Evolutionary conservation across 2,888 invertebrate species (phyloP).

Genomic region (Epsilonema sp.): DNA sequence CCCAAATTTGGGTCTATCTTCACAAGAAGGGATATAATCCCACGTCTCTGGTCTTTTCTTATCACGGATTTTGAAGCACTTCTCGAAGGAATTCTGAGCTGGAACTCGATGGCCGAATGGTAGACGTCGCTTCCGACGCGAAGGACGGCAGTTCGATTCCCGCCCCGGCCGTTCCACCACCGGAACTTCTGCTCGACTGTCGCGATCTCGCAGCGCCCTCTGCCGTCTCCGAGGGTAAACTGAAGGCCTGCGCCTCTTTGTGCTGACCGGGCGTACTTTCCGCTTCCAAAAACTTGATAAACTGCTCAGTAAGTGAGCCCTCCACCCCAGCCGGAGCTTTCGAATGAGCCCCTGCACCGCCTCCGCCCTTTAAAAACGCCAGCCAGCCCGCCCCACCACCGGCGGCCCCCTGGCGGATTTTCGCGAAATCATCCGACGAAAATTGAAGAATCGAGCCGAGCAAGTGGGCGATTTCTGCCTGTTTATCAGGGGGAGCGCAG

Average conservation of each 20-base stretch:
- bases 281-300: slow-evolving; percentile 57
- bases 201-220: background rate
- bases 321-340: slow-evolving; percentile 13
- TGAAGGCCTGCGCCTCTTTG: background rate
- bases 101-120: no score
- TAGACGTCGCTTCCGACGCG: no score
- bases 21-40: no score
- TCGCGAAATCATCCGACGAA: background rate
- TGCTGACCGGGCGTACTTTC: slow-evolving; percentile 47
- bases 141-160: no score
- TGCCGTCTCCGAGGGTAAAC: background rate
- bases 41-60: no score
- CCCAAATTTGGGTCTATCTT: no score
- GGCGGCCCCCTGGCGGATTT: slow-evolving; percentile 2
- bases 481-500: slow-evolving; percentile 42
- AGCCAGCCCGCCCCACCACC: background rate
- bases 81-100: no score
- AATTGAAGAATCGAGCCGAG: slow-evolving; percentile 55
- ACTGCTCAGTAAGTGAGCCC: slow-evolving; percentile 47
- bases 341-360: background rate
- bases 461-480: slow-evolving; percentile 64
- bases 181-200: no score
- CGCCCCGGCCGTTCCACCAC: no score
- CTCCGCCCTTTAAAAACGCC: background rate
- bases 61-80: no score